Conservation (phyloP, 2,888 invertebrate genomes). For the Melinopterus prodromus region DNA sequence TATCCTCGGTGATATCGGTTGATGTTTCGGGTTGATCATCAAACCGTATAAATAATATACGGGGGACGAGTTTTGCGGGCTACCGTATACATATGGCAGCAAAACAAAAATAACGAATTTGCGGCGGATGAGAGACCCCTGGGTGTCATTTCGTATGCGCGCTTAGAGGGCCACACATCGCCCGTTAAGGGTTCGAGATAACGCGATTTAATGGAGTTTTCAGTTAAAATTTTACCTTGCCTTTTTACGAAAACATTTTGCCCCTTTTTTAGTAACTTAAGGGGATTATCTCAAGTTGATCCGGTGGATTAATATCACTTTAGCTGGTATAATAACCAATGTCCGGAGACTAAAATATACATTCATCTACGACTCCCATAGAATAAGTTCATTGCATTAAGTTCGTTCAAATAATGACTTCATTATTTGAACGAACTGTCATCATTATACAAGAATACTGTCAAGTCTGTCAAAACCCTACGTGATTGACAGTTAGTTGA, state of each 20-base stretch:
- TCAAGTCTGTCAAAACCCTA: too few relatives aligned
- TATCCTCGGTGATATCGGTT: background rate
- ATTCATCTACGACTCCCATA: too few relatives aligned
- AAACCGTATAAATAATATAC: background rate
- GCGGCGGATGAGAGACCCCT: background rate
- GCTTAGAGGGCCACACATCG: background rate
- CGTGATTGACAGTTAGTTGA: too few relatives aligned
- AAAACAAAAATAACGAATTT: background rate
- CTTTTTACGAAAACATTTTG: background rate
- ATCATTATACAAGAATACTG: too few relatives aligned
- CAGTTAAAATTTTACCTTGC: background rate
- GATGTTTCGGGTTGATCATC: background rate
- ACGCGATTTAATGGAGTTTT: background rate
- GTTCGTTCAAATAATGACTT: too few relatives aligned
- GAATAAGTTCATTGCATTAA: too few relatives aligned
- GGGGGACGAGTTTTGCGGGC: background rate
- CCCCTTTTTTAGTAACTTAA: background rate
- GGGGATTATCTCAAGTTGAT: background rate
- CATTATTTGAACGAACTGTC: too few relatives aligned
- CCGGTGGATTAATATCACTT: background rate
- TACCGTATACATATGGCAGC: background rate
- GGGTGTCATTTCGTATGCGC: background rate
- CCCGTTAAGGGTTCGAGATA: background rate
- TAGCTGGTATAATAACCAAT: background rate
- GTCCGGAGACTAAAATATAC: too few relatives aligned